phyloP scores from a whole-genome alignment of 1,140 invertebrate genomes.

The Pogonognathellus flavescens region DNA sequence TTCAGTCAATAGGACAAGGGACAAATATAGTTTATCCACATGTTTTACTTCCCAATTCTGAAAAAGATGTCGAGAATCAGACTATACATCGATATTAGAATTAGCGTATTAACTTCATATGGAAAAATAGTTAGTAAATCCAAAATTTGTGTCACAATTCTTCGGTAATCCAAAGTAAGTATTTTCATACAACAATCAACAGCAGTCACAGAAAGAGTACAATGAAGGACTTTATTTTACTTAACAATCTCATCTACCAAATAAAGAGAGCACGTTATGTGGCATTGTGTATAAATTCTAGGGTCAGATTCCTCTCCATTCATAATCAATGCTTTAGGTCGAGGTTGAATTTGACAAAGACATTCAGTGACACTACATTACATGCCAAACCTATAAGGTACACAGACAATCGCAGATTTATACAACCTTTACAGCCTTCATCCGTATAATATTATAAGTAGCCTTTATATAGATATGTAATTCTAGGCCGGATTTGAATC shows the following conservation, averaged over 20 bases:
- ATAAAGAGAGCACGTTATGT: constrained; percentile 2
- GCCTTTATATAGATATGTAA: too few species aligned
- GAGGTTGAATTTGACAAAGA: constrained; percentile 16
- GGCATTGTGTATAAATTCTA: constrained; percentile 39
- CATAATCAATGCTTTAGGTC: constrained; percentile 19
- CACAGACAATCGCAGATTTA: not conserved
- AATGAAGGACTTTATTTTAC: constrained; percentile 18
- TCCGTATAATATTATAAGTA: not conserved
- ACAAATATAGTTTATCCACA: too few species aligned
- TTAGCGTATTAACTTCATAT: constrained; percentile 9
- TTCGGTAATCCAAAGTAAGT: constrained; percentile 11
- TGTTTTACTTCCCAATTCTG: too few species aligned
- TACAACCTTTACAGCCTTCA: not conserved
- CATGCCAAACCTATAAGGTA: not conserved
- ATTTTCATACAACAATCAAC: not conserved
- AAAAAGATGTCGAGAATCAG: too few species aligned
- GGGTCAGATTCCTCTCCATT: constrained; percentile 40
- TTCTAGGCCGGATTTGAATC: too few species aligned
- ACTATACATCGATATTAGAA: too few species aligned
- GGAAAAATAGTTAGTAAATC: not conserved
- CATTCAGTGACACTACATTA: constrained; percentile 4
- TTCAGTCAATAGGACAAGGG: too few species aligned
- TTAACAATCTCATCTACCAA: constrained; percentile 28
- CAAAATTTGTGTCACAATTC: constrained; percentile 24
- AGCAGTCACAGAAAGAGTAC: not conserved